phyloP scores from a whole-genome alignment of 2,113 vertebrate genomes.

The Indicator maculatus region DNA sequence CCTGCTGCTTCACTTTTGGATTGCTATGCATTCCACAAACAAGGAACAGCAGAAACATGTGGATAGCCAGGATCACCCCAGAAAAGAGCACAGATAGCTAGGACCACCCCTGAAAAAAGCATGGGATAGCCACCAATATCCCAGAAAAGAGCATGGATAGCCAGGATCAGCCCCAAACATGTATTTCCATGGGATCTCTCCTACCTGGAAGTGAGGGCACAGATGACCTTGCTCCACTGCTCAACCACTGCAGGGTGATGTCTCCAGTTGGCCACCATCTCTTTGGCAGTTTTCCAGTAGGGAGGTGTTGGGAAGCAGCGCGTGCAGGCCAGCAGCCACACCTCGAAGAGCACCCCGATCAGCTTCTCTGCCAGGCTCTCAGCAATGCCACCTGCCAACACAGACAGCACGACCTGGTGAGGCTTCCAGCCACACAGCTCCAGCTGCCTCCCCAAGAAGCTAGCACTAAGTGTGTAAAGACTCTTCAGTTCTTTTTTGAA shows the following conservation, averaged over 20 bases:
- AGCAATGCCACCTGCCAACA: constrained; percentile 87
- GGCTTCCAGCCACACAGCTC: not conserved
- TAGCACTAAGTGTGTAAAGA: not conserved
- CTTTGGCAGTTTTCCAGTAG: constrained; percentile 95
- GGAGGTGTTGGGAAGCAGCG: constrained; percentile 95
- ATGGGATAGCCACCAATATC: too few species aligned
- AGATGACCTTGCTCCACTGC: constrained; percentile 96
- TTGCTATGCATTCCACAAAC: not conserved
- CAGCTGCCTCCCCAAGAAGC: not conserved
- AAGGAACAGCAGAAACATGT: not conserved
- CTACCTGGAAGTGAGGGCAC: constrained; percentile 93
- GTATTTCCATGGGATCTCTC: not conserved
- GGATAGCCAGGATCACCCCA: too few species aligned
- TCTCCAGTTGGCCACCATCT: constrained; percentile 97
- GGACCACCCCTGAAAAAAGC: not conserved
- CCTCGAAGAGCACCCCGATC: constrained; percentile 94
- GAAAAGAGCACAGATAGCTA: rapidly evolving
- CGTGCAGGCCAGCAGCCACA: constrained; percentile 91
- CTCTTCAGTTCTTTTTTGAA: not conserved
- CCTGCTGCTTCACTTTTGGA: not conserved
- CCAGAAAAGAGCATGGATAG: rapidly evolving
- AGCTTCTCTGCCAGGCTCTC: constrained; percentile 93
- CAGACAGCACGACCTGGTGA: constrained; percentile 28
- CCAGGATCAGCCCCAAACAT: rapidly evolving
- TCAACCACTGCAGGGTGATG: constrained; percentile 97